Conservation (phyloP, 1,140 invertebrate species). For the Nephotettix cincticeps region DNA sequence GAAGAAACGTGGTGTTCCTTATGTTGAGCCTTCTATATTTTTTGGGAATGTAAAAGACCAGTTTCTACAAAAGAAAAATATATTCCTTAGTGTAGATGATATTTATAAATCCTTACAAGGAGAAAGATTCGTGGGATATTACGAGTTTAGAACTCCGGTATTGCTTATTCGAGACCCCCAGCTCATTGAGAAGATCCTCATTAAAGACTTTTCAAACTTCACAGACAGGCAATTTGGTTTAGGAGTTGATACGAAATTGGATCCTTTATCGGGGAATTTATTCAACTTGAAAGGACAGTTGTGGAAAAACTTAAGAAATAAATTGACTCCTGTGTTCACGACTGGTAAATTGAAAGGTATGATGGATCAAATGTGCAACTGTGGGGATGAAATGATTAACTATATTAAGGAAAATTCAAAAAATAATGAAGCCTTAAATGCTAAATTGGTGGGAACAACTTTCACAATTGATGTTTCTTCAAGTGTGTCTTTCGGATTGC, state of each 20-base stretch:
- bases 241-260: conserved; percentile 43
- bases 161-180: conserved; percentile 44
- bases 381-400: conserved; percentile 45
- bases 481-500: conserved; percentile 46
- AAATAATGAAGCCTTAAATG: conserved; percentile 40
- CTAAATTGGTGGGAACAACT: conserved; percentile 41
- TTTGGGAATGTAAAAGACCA: conserved; percentile 43
- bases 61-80: background rate
- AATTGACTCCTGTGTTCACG: conserved; percentile 57
- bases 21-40: conserved; percentile 41
- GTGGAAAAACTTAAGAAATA: conserved; percentile 54
- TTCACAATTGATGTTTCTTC: conserved; percentile 44
- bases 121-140: conserved; percentile 40
- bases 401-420: conserved; percentile 47
- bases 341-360: conserved; percentile 57
- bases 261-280: conserved; percentile 55
- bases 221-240: conserved; percentile 27
- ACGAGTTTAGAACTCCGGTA: conserved; percentile 34
- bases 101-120: conserved; percentile 28
- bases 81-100: background rate
- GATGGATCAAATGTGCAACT: conserved; percentile 50
- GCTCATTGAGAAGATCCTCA: conserved; percentile 42
- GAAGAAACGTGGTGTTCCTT: conserved; percentile 46
- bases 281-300: conserved; percentile 49
- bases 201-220: conserved; percentile 47